A percentile compares a stretch with the other conserved stretches of the same genome.
Evolutionary conservation across 2,797 vertebrate species (phyloP).

Genomic region (Tapera naevia): DNA sequence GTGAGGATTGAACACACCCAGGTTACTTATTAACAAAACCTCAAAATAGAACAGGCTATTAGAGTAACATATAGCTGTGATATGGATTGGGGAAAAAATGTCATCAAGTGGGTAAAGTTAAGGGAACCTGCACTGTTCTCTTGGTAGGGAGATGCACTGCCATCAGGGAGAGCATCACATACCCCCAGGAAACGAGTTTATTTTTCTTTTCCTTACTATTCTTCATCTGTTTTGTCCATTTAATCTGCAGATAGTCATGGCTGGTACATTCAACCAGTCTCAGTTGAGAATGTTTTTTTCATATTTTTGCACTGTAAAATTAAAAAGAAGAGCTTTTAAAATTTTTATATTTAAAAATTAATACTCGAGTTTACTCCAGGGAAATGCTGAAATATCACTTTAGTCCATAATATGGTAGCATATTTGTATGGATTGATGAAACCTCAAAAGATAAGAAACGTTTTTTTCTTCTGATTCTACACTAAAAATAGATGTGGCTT

Average conservation of each 20-base stretch:
- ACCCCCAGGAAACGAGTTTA: background rate
- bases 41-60: background rate
- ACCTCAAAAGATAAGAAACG: background rate
- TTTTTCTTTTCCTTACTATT: background rate
- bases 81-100: background rate
- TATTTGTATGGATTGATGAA: background rate
- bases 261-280: background rate
- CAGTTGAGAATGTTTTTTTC: background rate
- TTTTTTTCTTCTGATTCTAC: background rate
- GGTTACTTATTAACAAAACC: background rate
- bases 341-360: background rate
- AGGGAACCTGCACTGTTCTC: background rate
- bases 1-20: background rate
- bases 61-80: background rate
- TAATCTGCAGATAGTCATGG: background rate
- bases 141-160: background rate
- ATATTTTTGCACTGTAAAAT: background rate
- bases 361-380: background rate
- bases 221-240: background rate
- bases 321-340: background rate
- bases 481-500: background rate
- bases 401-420: background rate
- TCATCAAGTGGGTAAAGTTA: background rate
- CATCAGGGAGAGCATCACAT: background rate
- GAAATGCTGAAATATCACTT: background rate